Conservation (phyloP, 2,888 invertebrate species). For the Eustalomyia histrio region DNA sequence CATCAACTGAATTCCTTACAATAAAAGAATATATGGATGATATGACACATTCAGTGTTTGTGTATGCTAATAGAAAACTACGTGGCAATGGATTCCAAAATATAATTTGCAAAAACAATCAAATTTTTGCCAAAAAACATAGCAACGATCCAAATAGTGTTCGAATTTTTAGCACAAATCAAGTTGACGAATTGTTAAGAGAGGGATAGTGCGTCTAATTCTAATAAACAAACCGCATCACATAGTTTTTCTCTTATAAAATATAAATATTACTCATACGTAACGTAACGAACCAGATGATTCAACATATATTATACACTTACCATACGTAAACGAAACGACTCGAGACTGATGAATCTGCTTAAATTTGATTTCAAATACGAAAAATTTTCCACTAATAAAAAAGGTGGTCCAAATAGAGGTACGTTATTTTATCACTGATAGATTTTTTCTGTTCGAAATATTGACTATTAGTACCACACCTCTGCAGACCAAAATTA, state of each 20-base stretch:
- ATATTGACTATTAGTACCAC: too few relatives aligned
- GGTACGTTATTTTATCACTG: too few relatives aligned
- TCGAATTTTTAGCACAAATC: slow-evolving; percentile 14
- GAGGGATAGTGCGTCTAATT: background rate
- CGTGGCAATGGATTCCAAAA: slow-evolving; percentile 22
- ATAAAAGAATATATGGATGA: slow-evolving; percentile 26
- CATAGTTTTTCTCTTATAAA: background rate
- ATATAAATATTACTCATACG: too few relatives aligned
- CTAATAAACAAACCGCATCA: background rate
- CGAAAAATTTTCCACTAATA: too few relatives aligned
- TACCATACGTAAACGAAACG: too few relatives aligned
- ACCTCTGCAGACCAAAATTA: too few relatives aligned
- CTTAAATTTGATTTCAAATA: too few relatives aligned
- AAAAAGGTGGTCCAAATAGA: too few relatives aligned
- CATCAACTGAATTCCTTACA: background rate
- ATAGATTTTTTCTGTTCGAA: too few relatives aligned
- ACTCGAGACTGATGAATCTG: too few relatives aligned
- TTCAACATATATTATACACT: too few relatives aligned
- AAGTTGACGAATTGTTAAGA: slow-evolving; percentile 43
- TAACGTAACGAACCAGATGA: too few relatives aligned
- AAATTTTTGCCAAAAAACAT: slow-evolving; percentile 40
- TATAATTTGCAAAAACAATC: slow-evolving; percentile 48
- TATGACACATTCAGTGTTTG: slow-evolving; percentile 23
- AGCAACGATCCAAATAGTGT: background rate
- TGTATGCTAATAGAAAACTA: slow-evolving; percentile 48